Evolutionary conservation across 2,797 vertebrate species (phyloP).

Genomic region (Macropus fuliginosus): DNA sequence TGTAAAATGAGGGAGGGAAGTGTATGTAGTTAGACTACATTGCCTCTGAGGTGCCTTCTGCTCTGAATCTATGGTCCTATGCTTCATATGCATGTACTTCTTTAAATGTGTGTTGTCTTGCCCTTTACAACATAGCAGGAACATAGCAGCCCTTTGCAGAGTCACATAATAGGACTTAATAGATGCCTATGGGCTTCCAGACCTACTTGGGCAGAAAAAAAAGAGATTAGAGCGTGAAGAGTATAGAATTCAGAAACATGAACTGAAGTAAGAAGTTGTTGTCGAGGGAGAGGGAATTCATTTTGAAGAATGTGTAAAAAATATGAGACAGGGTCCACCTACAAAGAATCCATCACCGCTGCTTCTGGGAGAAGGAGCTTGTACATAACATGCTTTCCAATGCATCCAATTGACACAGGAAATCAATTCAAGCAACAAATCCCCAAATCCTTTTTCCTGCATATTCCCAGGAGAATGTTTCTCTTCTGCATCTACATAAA

Average conservation of each 20-base stretch:
- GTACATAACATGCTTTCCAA: background rate
- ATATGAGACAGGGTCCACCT: background rate
- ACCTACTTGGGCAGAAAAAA: background rate
- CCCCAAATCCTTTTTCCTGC: background rate
- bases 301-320: background rate
- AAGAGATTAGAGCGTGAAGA: background rate
- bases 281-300: background rate
- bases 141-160: too few species aligned
- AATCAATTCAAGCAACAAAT: background rate
- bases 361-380: background rate
- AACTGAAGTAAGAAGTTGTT: background rate
- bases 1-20: background rate
- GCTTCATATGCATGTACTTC: background rate
- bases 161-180: background rate
- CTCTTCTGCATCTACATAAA: background rate
- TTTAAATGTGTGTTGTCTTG: too few species aligned
- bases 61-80: background rate
- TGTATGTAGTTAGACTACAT: background rate
- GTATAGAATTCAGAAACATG: background rate
- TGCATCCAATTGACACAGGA: background rate
- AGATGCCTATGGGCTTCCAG: background rate
- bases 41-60: background rate
- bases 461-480: background rate
- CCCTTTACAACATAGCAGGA: too few species aligned
- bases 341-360: background rate